These are phyloP conservation scores for Coluber constrictor DNA, from an alignment of 2,797 vertebrate genomes.

Conservation along the genomic window DNA sequence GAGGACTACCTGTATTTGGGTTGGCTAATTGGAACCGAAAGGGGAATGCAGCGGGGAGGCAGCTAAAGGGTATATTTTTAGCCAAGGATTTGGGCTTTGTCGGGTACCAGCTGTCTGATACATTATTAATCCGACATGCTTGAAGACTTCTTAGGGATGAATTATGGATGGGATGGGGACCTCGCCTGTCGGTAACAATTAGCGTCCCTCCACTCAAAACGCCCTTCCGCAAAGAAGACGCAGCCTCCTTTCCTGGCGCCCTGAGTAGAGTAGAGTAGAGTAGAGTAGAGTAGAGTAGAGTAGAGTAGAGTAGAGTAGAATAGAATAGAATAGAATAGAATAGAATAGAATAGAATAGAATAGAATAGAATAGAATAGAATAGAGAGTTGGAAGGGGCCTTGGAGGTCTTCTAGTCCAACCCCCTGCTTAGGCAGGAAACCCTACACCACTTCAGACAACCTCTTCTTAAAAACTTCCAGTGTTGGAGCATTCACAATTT, in stretches of 20 bases:
- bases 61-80: neutral
- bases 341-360: no score
- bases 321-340: no score
- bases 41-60: neutral
- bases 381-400: no score
- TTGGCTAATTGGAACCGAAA: slow-evolving; percentile 15
- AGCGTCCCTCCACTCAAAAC: neutral
- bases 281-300: no score
- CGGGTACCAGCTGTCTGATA: slow-evolving; percentile 20
- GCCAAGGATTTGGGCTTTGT: neutral
- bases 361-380: no score
- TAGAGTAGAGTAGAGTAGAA: no score
- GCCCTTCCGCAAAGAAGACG: neutral
- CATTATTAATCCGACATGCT: slow-evolving; percentile 47
- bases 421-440: no score
- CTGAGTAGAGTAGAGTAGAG: no score
- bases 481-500: no score
- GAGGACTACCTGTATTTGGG: neutral
- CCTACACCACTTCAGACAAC: no score
- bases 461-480: no score
- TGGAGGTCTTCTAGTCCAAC: no score
- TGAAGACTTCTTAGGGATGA: slow-evolving; percentile 24
- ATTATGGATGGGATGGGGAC: slow-evolving; percentile 36
- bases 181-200: slow-evolving; percentile 36
- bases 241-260: neutral